Conservation (phyloP, 2,888 invertebrate genomes). For the Eupithecia subfuscata region DNA sequence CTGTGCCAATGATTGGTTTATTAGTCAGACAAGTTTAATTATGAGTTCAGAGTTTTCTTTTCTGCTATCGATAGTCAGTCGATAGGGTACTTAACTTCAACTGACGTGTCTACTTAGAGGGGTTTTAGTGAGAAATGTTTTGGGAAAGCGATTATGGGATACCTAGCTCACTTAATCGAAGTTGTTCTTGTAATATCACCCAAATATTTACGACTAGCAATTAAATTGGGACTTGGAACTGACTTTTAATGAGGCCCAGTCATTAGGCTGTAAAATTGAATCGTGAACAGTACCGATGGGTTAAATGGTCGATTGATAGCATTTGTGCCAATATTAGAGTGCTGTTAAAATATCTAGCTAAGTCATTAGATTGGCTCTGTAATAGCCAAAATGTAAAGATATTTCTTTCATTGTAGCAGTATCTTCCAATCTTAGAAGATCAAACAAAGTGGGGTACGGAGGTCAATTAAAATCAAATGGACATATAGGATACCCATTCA, state of each 20-base stretch:
- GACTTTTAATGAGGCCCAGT: constrained; percentile 30
- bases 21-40: too few relatives aligned
- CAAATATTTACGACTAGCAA: constrained; percentile 39
- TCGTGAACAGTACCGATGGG: neutral
- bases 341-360: neutral
- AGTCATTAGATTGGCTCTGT: neutral
- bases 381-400: neutral
- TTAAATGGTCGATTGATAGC: constrained; percentile 11
- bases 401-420: neutral
- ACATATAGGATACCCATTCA: neutral
- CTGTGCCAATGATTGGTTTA: too few relatives aligned
- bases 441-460: neutral
- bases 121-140: neutral
- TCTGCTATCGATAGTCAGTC: too few relatives aligned
- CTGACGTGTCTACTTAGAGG: neutral
- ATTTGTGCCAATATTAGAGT: constrained; percentile 6
- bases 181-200: constrained; percentile 16
- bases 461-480: neutral
- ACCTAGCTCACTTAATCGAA: constrained; percentile 28
- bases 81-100: neutral
- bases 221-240: constrained; percentile 25
- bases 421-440: neutral
- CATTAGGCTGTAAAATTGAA: constrained; percentile 21
- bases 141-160: neutral
- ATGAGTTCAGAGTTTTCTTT: too few relatives aligned